These are phyloP conservation scores for Saimiri boliviensis DNA, from an alignment of 2,113 vertebrate genomes.

Conservation along the genomic window DNA sequence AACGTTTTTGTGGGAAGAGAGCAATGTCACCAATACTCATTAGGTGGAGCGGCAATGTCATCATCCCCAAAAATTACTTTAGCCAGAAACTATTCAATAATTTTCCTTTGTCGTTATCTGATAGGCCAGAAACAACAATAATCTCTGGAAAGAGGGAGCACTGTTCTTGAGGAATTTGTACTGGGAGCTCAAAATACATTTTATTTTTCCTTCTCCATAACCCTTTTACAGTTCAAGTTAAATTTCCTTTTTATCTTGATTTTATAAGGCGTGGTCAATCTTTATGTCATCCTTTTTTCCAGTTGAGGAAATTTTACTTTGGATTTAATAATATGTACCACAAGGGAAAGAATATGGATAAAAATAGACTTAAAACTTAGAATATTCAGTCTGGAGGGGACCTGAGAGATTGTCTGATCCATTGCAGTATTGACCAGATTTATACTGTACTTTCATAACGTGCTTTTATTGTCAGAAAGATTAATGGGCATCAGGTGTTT, in stretches of 20 bases:
- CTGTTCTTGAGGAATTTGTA: neutral
- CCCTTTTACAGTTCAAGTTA: neutral
- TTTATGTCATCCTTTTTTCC: neutral
- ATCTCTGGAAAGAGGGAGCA: neutral
- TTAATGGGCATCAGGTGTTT: neutral
- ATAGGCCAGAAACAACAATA: slow-evolving; percentile 12
- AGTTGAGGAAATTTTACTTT: slow-evolving; percentile 3
- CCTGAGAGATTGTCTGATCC: neutral
- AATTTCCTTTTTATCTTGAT: neutral
- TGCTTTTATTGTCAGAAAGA: slow-evolving; percentile 7
- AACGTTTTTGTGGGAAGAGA: neutral
- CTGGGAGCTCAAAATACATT: neutral
- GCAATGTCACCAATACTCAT: neutral
- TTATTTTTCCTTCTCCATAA: neutral
- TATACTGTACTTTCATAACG: neutral
- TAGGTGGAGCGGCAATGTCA: neutral
- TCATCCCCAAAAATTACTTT: neutral
- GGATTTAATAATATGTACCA: neutral
- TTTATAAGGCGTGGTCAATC: neutral
- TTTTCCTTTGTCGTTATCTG: neutral
- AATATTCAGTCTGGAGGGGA: neutral
- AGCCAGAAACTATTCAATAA: neutral
- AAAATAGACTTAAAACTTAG: neutral
- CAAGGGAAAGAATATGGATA: neutral
- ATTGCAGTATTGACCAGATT: neutral